Base-by-base conservation (phyloP, 2,113 vertebrate genomes). In the Platycercus adscitus region DNA sequence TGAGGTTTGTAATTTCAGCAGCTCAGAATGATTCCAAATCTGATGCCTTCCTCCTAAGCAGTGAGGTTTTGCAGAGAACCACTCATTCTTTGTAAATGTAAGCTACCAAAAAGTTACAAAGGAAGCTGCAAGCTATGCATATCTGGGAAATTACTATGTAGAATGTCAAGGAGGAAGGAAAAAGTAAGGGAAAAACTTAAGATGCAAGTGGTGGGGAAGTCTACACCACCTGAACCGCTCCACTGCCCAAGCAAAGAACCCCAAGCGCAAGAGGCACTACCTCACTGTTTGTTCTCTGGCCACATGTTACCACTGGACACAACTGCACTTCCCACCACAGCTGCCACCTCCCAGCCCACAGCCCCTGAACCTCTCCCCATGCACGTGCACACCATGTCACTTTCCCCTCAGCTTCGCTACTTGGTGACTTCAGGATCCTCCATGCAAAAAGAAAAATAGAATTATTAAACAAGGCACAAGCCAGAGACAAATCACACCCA, bases 261-360 rank as follows among this genome's bases (percentile, higher is more conserved):
- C 52, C 39, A 44, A 37, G 49, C 1, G 8, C 64, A 49, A 21
- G 52, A 46, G 69, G 60, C 60, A 6, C 80, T 78, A 80, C 61
- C 91, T 89, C 94, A 89, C 86, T 92, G 84, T 87, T 56, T 83
- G 86, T 69, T 89, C 83, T 66, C 55, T 6, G 52, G 46, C 55
- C 4, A 50, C 84, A 28, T 66, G 50, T 37, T 89, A 21, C 37
- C 93, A 58, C 33, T 58, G 33, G 56, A 35, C 33, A 33, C 21
- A 24, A 14, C 21, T 35, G 56, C 56, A 24, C n/a, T 58, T 35
- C 56, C 56, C 56, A 58, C 33, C 33, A 35, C 56, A 58, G 56
- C 33, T 35, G 13, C 33, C 33, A 58, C 21, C 56, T 58, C n/a
- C 21, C 33, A 58, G 21, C 33, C 14, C 13, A 15, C 56, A 58